Base-by-base conservation (phyloP, 1,140 invertebrate species). In the Protaetia brevitarsis region DNA sequence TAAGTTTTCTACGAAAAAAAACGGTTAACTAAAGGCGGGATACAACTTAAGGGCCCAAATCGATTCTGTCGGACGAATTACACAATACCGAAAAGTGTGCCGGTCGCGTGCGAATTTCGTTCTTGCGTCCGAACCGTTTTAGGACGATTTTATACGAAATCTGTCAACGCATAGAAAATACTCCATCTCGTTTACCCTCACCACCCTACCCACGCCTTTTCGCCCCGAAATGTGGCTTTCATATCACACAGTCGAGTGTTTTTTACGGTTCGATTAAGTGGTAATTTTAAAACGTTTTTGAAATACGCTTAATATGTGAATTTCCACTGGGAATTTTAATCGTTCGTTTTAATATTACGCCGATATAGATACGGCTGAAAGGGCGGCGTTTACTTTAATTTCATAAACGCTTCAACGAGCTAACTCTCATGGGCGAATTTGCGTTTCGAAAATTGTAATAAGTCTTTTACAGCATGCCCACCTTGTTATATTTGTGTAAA, bases 241-340 rank as follows among this genome's bases (percentile, higher is more conserved):
- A 37, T 37, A 37, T 37, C 34, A 37, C 34, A 37, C 34, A n/a
- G n/a, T 37, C 34, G 34, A 37, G 34, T 37, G 3, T 3, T 37
- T 37, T 37, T 37, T 37, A 37, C 34, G 34, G 34, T 37, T 37
- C 34, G 34, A 37, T 37, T 37, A 37, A 37, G 34, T 37, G 34
- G 34, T 37, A 37, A 37, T 37, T 37, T 37, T 11, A 37, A 37
- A 37, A 37, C 34, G 34, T n/a, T 37, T 37, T 37, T 11, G 34
- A 37, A 37, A 37, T 16, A 37, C n/a, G 16, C 16, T 37, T 37
- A 5, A 37, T 37, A 37, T 37, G 34, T 37, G 34, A 37, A 37
- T 37, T 37, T 37, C 34, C 11, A 37, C 3, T 3, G 16, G 5
- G 34, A 37, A 37, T 36, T 36, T 36, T 2, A 36, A 36, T 36